Evolutionary conservation across 1,140 invertebrate species (phyloP).

Genomic region (Atta texana): DNA sequence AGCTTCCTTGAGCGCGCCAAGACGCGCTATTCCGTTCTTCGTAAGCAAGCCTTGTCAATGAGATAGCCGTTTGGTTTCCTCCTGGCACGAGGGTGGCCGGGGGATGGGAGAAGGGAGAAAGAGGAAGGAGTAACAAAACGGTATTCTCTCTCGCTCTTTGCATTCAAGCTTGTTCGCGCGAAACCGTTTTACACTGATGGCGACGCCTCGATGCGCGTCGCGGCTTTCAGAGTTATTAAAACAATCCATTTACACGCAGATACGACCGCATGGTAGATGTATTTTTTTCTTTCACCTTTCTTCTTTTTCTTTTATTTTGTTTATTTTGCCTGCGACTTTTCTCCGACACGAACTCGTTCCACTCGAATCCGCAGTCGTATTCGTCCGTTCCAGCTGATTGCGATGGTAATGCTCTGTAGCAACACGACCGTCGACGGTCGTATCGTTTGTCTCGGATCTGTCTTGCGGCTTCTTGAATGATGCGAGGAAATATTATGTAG

Average conservation of each 20-base stretch:
- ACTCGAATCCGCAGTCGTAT: conserved; percentile 18
- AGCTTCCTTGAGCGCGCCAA: conserved; percentile 21
- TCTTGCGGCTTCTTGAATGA: conserved; percentile 25
- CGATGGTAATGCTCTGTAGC: conserved; percentile 24
- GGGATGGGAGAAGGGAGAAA: not conserved
- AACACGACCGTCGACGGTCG: conserved; percentile 27
- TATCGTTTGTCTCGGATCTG: conserved; percentile 36
- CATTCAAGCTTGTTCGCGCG: conserved; percentile 20
- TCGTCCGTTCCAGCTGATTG: conserved; percentile 34
- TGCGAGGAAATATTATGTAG: not conserved
- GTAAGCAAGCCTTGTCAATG: conserved; percentile 32
- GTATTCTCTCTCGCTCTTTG: not conserved
- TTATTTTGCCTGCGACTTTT: conserved; percentile 10
- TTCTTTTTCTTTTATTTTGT: not conserved
- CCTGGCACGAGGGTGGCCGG: no score
- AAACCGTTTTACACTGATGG: conserved; percentile 35
- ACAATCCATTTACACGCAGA: conserved; percentile 74
- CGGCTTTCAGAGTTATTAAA: conserved; percentile 78
- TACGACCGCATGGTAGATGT: conserved; percentile 18
- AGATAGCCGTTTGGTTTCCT: conserved; percentile 12
- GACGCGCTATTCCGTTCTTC: not conserved
- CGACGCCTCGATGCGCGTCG: conserved; percentile 18
- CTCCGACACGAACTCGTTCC: conserved; percentile 25
- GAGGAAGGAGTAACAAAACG: not conserved
- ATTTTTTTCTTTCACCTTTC: not conserved